Conservation (phyloP, 1,140 invertebrate genomes). For the Magallana angulata region DNA sequence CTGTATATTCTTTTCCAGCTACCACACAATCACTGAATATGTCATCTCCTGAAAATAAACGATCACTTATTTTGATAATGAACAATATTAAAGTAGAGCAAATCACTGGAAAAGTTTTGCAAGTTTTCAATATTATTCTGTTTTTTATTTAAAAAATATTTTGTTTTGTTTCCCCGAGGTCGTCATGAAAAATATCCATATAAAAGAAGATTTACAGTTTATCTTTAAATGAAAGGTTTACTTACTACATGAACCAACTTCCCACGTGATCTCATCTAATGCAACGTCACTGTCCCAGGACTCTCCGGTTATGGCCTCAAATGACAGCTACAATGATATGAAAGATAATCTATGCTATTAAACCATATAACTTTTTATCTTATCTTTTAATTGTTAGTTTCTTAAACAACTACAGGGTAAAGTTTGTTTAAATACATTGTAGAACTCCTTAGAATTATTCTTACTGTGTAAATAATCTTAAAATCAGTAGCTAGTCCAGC, state of each 20-base stretch:
- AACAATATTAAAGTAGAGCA: background rate
- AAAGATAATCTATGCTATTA: background rate
- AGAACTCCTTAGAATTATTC: background rate
- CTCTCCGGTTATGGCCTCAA: background rate
- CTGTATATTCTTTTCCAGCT: background rate
- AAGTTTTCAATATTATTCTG: too few relatives aligned
- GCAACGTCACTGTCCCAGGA: background rate
- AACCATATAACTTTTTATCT: too few relatives aligned
- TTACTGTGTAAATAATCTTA: background rate
- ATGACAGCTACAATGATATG: background rate
- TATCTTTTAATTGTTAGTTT: background rate
- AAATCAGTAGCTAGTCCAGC: background rate
- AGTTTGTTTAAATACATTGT: background rate
- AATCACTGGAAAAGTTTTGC: background rate
- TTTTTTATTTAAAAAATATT: too few relatives aligned
- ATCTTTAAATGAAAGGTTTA: background rate
- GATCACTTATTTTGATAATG: background rate
- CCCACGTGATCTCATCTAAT: conserved; percentile 2
- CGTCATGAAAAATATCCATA: background rate
- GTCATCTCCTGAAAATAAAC: background rate
- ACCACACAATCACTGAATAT: background rate
- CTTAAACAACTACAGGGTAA: background rate
- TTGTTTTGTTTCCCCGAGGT: background rate
- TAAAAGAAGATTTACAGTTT: background rate
- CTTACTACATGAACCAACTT: background rate